phyloP scores from a whole-genome alignment of 2,888 invertebrate genomes.

The Agapostemon virescens region DNA sequence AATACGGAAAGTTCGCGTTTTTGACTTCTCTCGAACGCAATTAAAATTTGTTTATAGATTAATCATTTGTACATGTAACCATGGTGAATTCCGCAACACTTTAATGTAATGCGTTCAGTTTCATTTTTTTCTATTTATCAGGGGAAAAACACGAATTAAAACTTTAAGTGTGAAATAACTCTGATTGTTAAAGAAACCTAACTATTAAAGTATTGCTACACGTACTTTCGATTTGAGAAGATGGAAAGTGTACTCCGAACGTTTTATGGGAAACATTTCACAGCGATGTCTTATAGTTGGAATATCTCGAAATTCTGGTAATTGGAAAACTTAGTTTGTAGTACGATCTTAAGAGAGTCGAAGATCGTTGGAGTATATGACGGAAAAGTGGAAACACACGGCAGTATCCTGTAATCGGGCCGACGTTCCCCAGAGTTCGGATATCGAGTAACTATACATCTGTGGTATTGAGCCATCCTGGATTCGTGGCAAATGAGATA shows the following conservation, averaged over 20 bases:
- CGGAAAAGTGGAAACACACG: conserved; percentile 20
- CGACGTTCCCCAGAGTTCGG: conserved; percentile 26
- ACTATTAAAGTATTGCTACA: background rate
- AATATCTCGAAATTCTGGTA: background rate
- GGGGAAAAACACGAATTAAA: background rate
- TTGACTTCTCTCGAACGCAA: too few species aligned
- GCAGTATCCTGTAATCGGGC: conserved; percentile 25
- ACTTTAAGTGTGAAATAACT: background rate
- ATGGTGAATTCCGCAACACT: too few species aligned
- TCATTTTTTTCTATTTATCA: background rate
- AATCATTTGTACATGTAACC: too few species aligned
- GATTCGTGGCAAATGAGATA: conserved; percentile 60
- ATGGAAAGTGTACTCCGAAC: too few species aligned
- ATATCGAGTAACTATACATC: conserved; percentile 44
- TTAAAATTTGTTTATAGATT: too few species aligned
- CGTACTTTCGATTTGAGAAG: background rate
- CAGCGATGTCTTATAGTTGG: background rate
- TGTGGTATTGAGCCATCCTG: conserved; percentile 40
- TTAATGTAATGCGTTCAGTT: too few species aligned
- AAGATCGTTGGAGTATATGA: background rate
- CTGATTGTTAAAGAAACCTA: background rate
- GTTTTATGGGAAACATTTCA: background rate
- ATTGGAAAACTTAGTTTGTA: background rate
- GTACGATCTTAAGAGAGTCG: conserved; percentile 6
- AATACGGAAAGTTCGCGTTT: too few species aligned